Base-by-base conservation (phyloP, 2,797 vertebrate genomes). In the Dendrocincla fuliginosa region DNA sequence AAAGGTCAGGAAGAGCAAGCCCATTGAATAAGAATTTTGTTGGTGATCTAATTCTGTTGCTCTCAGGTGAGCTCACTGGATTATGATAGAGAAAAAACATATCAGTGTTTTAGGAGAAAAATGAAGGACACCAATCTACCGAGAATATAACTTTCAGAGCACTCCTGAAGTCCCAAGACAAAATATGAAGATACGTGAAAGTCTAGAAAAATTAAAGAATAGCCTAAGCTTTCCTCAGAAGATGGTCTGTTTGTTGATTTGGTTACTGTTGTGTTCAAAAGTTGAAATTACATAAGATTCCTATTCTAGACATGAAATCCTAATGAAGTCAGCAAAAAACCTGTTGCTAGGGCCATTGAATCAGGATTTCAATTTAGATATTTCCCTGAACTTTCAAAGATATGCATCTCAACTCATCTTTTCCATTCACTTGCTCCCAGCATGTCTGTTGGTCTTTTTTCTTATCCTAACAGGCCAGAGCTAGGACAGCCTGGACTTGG, bases 401-500 rank as follows among this genome's bases (percentile, higher is more conserved):
- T 39, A 37, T 28, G 16, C 42, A 42, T 84, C 74, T 93, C 81
- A 93, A 63, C 16, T 28, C 61, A 55, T 68, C 70, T 82, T 89
- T 92, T 82, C n/a, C 32, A 67, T 92, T 85, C 82, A 50, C 55
- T 74, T 88, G 75, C 60, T 96, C 85, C 95, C 70, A 95, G 91
- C 90, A 73, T 88, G 88, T 96, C 67, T 94, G 90, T 95, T 94
- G 91, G 93, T 95, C 83, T 96, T 89, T 95, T 94, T 95, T 91
- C 91, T 96, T 97, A 93, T 96, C 63, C 94, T 97, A 95, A 95
- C 94, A 95, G 95, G 88, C 91, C 80, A 93, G 91, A 94, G 91
- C 80, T 96, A 94, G 86, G 92, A 95, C 80, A 93, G 91, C 83
- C 79, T 90, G 88, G 83, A 95, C 59, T 95, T 94, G 90, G 93